phyloP scores from a whole-genome alignment of 2,113 vertebrate species.

The Spizaetus ornatus region DNA sequence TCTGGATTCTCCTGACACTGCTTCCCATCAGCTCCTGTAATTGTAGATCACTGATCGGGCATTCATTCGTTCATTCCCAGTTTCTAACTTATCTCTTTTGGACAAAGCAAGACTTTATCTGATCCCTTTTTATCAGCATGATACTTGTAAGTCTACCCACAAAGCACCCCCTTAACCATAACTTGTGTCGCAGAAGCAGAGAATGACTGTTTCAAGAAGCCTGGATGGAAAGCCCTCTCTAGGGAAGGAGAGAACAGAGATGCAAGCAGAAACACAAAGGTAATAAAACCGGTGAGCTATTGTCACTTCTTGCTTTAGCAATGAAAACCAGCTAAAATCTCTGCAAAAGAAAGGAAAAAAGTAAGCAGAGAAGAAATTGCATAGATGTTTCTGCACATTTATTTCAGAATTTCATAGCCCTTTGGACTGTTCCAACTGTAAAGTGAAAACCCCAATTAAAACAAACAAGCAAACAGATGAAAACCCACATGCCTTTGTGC shows the following conservation, averaged over 20 bases:
- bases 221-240: neutral
- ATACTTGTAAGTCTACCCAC: slow-evolving; percentile 27
- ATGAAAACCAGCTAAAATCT: neutral
- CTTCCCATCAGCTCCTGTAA: slow-evolving; percentile 47
- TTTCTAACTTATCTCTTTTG: slow-evolving; percentile 23
- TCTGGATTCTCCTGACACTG: neutral
- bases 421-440: neutral
- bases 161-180: neutral
- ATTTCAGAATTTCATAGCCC: neutral
- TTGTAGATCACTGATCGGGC: neutral
- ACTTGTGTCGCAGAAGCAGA: neutral
- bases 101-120: slow-evolving; percentile 39
- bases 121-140: slow-evolving; percentile 10
- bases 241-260: neutral
- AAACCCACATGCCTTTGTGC: neutral
- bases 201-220: neutral
- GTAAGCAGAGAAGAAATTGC: neutral
- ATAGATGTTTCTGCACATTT: neutral
- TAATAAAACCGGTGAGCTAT: slow-evolving; percentile 14
- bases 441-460: neutral
- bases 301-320: neutral
- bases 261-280: neutral
- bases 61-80: neutral
- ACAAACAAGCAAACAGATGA: neutral
- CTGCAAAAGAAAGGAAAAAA: neutral